Conservation (phyloP, 2,113 vertebrate genomes). For the Mellivora capensis region DNA sequence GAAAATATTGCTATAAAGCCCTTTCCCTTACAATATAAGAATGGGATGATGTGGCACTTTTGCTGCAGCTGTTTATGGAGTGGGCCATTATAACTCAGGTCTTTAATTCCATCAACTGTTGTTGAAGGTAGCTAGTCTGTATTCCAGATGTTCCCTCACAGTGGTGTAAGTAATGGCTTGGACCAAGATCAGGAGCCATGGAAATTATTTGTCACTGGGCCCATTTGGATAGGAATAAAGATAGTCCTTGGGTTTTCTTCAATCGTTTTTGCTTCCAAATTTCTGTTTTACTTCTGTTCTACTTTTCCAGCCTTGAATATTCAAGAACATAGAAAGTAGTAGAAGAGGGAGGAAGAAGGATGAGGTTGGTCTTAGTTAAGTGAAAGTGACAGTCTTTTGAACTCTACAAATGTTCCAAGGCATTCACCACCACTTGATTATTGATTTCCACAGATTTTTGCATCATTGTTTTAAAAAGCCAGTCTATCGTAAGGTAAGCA, state of each 20-base stretch:
- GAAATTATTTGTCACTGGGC: background rate
- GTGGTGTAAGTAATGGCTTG: background rate
- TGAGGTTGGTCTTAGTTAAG: background rate
- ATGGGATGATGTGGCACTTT: background rate
- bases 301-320: background rate
- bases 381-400: background rate
- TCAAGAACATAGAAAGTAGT: background rate
- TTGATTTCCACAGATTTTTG: slow-evolving; percentile 29
- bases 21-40: background rate
- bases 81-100: background rate
- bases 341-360: background rate
- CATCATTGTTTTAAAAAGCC: slow-evolving; percentile 2
- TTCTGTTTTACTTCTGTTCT: background rate
- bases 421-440: background rate
- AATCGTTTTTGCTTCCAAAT: background rate
- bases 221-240: background rate
- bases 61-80: background rate
- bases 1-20: background rate
- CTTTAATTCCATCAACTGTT: background rate
- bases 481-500: slow-evolving; percentile 48
- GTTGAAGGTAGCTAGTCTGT: background rate
- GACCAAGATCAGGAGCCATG: background rate
- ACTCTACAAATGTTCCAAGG: background rate
- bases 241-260: background rate
- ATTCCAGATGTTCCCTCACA: background rate